These are phyloP conservation scores for Diplolepis rosae DNA, from an alignment of 2,888 invertebrate species.

Conservation along the genomic window DNA sequence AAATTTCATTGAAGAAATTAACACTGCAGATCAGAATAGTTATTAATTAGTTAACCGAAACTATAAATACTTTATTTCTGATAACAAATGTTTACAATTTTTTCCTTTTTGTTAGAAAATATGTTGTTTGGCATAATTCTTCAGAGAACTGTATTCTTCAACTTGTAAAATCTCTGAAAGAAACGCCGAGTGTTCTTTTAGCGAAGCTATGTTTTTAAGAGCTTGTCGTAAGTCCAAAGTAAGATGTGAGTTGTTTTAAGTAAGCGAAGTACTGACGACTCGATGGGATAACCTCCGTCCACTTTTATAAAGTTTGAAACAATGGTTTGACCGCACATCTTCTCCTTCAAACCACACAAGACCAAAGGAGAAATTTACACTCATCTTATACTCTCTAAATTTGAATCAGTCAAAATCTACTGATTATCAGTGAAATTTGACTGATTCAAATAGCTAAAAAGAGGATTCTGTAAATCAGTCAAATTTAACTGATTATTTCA, in stretches of 20 bases:
- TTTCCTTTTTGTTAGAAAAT: background rate
- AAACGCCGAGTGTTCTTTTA: background rate
- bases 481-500: too few relatives aligned
- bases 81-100: background rate
- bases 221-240: conserved; percentile 20
- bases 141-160: background rate
- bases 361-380: background rate
- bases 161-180: background rate
- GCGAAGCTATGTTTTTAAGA: conserved; percentile 13
- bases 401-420: too few relatives aligned
- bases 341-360: background rate
- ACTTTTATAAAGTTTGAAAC: conserved; percentile 9
- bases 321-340: conserved; percentile 6
- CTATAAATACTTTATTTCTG: background rate
- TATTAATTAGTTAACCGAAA: background rate
- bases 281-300: background rate
- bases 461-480: too few relatives aligned
- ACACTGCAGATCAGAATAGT: background rate
- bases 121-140: background rate
- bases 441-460: too few relatives aligned
- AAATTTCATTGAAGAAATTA: background rate
- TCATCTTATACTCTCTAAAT: too few relatives aligned
- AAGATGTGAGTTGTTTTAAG: conserved; percentile 29
- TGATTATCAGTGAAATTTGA: too few relatives aligned
- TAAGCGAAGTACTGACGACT: conserved; percentile 13